phyloP scores from a whole-genome alignment of 2,797 vertebrate genomes.

The Lagodon rhomboides region DNA sequence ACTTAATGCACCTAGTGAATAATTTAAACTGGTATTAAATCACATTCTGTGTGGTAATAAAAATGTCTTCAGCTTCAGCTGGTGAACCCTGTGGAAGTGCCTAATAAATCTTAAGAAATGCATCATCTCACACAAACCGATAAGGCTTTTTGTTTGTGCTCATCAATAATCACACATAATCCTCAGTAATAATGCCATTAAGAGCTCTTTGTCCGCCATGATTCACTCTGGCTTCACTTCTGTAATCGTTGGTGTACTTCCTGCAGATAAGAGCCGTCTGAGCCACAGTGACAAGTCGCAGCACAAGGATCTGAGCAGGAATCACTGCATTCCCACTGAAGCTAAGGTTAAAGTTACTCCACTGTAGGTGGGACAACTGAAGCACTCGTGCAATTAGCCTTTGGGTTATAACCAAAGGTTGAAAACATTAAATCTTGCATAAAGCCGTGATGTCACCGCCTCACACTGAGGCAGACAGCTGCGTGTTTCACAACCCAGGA shows the following conservation, averaged over 20 bases:
- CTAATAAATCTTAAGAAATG: background rate
- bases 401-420: constrained; percentile 42
- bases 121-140: background rate
- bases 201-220: constrained; percentile 6
- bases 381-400: constrained; percentile 39
- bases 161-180: background rate
- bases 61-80: background rate
- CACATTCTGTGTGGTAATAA: background rate
- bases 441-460: background rate
- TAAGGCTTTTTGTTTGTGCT: background rate
- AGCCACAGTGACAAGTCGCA: constrained; percentile 4
- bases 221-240: background rate
- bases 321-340: constrained; percentile 45
- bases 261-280: constrained; percentile 28
- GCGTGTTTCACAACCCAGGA: no score
- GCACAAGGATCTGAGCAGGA: constrained; percentile 35
- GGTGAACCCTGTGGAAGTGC: background rate
- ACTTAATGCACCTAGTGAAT: background rate
- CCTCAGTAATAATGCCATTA: background rate
- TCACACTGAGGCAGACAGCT: background rate
- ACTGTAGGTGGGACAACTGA: constrained; percentile 2
- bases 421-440: constrained; percentile 37
- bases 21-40: background rate
- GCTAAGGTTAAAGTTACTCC: constrained; percentile 38
- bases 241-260: constrained; percentile 16